Conservation (phyloP, 2,113 vertebrate genomes). For the Istiophorus platypterus region DNA sequence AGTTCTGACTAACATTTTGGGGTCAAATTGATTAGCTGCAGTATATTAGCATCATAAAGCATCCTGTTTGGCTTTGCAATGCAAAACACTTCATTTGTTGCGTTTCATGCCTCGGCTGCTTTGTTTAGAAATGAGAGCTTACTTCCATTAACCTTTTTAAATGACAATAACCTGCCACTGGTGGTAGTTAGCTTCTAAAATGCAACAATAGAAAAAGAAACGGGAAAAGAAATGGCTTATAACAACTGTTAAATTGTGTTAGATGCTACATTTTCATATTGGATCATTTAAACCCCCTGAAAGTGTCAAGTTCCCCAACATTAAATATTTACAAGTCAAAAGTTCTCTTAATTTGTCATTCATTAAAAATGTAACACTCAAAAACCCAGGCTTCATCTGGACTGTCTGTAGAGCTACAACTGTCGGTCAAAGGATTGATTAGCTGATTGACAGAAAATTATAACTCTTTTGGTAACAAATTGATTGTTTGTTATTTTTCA, state of each 20-base stretch:
- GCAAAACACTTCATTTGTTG: no score
- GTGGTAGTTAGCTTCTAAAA: not conserved
- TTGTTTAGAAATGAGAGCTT: not conserved
- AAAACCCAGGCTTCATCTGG: no score
- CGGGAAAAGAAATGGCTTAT: no score
- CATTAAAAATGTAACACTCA: no score
- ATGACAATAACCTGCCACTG: not conserved
- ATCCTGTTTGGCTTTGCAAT: not conserved
- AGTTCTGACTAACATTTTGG: not conserved
- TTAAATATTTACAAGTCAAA: no score
- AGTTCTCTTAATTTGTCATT: no score
- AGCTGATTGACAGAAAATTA: not conserved
- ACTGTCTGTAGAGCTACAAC: no score
- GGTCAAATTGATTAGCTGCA: constrained; percentile 15
- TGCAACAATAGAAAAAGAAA: no score
- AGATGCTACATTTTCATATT: not conserved
- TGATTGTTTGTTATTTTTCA: no score
- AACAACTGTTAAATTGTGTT: not conserved
- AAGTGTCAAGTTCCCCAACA: no score
- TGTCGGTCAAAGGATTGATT: no score
- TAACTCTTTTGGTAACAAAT: no score
- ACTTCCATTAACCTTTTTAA: not conserved
- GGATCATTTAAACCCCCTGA: not conserved
- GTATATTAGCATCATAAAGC: not conserved
- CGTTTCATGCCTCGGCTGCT: not conserved